Evolutionary conservation across 2,797 vertebrate genomes (phyloP), one percentile per base, ranked within the genome.

Genomic region (Neosilurus mollespiculum): DNA sequence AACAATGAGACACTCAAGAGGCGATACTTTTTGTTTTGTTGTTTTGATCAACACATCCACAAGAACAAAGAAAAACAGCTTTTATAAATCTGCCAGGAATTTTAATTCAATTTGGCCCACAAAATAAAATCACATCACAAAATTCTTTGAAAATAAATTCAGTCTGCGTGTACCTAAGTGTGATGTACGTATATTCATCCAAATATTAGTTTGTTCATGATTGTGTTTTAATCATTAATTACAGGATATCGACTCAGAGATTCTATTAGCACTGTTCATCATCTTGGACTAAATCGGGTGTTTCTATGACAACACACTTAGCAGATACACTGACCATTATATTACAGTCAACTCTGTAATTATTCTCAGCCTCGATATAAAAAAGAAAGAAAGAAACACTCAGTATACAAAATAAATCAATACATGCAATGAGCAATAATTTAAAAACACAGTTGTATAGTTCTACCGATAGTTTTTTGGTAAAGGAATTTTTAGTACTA

Each of bases 181-280:
- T n/a, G 34, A 3, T 24, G 76, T 49, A 16, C n/a, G 16, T 62
- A 59, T 62, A 61, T 43, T 24, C 37, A 61, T 64, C 7, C 37
- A 78, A 64, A 78, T 78, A 64, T 26, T 26, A 64, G n/a, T 26
- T 65, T 65, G 61, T 64, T 65, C 43, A 20, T 65, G 51, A 53
- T 20, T 78, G 61, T 26, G n/a, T 78, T 59, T 78, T 26, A 78
- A 78, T 78, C 61, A 65, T 78, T 78, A 78, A 65, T 78, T 78
- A 78, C 43, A 78, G 37, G n/a, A 78, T 64, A 64, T 26, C 9
- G 22, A 65, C 37, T 78, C 14, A 6, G 61, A 65, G 34, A 78
- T 78, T 65, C n/a, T 65, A 64, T 78, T 37, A 78, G 59, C 8
- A 6, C 43, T 65, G 76, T 51, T 78, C 43, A 53, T 51, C 77